These are phyloP conservation scores for Hypselothyrea guttata DNA, from an alignment of 2,888 invertebrate species.

Conservation along the genomic window DNA sequence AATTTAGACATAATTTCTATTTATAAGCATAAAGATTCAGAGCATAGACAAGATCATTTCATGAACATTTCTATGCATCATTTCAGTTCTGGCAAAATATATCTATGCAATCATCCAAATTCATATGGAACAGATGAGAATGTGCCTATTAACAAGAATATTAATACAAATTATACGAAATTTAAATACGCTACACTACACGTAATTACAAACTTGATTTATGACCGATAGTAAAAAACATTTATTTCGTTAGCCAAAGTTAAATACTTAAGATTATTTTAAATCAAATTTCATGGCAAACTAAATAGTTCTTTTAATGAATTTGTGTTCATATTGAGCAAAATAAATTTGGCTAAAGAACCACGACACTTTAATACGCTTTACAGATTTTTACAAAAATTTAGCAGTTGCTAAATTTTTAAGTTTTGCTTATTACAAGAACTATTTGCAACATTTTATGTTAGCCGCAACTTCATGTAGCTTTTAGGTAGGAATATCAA, in stretches of 20 bases:
- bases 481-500: constrained; percentile 1
- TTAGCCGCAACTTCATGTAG: too few relatives aligned
- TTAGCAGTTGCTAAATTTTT: neutral
- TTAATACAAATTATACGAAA: constrained; percentile 22
- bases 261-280: too few relatives aligned
- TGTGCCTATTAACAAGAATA: constrained; percentile 51
- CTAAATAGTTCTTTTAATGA: too few relatives aligned
- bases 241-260: too few relatives aligned
- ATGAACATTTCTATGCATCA: constrained; percentile 23
- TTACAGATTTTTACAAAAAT: too few relatives aligned
- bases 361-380: too few relatives aligned
- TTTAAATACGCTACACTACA: neutral
- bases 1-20: constrained; percentile 60
- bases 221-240: too few relatives aligned
- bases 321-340: too few relatives aligned
- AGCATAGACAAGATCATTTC: constrained; percentile 35
- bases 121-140: constrained; percentile 34
- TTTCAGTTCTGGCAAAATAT: constrained; percentile 15
- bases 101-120: constrained; percentile 32
- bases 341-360: too few relatives aligned
- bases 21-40: constrained; percentile 36
- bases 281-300: too few relatives aligned
- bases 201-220: neutral
- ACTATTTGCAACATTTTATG: neutral
- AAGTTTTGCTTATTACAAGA: neutral